Base-by-base conservation (phyloP, 2,113 vertebrate genomes). In the Pseudonaja textilis region DNA sequence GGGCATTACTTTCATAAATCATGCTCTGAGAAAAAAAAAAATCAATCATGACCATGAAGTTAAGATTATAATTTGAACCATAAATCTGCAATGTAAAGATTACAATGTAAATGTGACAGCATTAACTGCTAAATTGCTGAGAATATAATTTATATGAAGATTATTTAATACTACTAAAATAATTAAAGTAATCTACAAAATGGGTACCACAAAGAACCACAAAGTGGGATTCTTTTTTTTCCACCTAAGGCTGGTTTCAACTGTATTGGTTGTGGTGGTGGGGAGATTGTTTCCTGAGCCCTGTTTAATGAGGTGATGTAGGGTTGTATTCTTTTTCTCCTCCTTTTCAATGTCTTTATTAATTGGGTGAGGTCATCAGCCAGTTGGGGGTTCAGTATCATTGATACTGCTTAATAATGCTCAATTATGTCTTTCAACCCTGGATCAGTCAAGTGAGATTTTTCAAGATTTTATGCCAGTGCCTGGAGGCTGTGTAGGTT, bases 21-120 rank as follows among this genome's bases (percentile, higher is more conserved):
- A 59, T 29, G 55, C 54, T 0, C 0, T 52, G 57, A 50, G 89
- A 90, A 57, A 5, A 14, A 50, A 47, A 85, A 52, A 87, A 47
- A 56, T 23, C 87, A 42, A 52, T 56, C 47, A 20, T 88, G 39
- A n/a, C 3, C 29, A 0, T 6, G 34, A 55, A 69, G 52, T n/a
- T 90, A 90, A 26, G 39, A 16, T 0, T 45, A 85, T 26, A 55
- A 45, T 25, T 50, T 20, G 18, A 89, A 34, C 29, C 18, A 85
- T 50, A 89, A 55, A 26, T 85, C 26, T 47, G 52, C 61, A 45
- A 42, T 6, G 59, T 56, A 69, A 89, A 81, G 88, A 89, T 89
- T 59, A n/a, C 54, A 92, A 29, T 20, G 25, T 56, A 16, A 45
- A 9, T 22, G 20, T 74, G 10, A 25, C 47, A 8, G 12, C 39